These are phyloP conservation scores for Drosophila quadrilineata DNA, from an alignment of 1,140 invertebrate species.

Conservation along the genomic window DNA sequence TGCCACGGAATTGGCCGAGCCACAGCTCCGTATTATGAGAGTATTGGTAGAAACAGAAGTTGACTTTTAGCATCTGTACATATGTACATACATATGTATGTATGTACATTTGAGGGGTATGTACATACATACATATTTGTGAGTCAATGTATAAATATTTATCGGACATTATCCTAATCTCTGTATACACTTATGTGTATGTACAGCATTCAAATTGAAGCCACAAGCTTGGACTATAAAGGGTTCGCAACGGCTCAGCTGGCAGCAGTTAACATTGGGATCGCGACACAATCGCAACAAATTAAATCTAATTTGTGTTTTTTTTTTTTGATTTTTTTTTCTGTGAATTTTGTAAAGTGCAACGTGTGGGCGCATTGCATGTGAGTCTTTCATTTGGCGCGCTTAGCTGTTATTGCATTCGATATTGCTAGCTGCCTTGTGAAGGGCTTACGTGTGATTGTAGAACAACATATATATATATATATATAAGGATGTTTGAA, in stretches of 20 bases:
- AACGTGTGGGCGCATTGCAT: slow-evolving; percentile 45
- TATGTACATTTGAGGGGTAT: neutral
- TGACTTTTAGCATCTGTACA: too few relatives aligned
- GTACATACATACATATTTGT: neutral
- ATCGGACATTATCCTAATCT: slow-evolving; percentile 41
- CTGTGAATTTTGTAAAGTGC: neutral
- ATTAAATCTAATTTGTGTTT: neutral
- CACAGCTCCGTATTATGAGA: too few relatives aligned
- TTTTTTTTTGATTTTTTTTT: neutral
- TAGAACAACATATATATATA: too few relatives aligned
- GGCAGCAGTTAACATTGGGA: slow-evolving; percentile 26
- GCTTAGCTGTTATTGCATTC: slow-evolving; percentile 57
- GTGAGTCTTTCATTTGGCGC: slow-evolving; percentile 74
- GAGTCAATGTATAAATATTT: slow-evolving; percentile 19
- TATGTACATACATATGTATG: neutral
- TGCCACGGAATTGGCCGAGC: too few relatives aligned
- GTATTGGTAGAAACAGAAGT: too few relatives aligned
- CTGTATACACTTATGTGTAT: neutral
- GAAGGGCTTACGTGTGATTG: slow-evolving; percentile 80
- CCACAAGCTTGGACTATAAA: slow-evolving; percentile 23
- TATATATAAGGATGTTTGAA: too few relatives aligned
- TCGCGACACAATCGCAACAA: slow-evolving; percentile 7
- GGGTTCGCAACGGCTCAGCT: neutral
- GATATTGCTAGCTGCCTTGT: slow-evolving; percentile 80
- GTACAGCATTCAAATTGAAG: neutral